Base-by-base conservation (phyloP, 2,113 vertebrate species). In the Amphiprion ocellaris region DNA sequence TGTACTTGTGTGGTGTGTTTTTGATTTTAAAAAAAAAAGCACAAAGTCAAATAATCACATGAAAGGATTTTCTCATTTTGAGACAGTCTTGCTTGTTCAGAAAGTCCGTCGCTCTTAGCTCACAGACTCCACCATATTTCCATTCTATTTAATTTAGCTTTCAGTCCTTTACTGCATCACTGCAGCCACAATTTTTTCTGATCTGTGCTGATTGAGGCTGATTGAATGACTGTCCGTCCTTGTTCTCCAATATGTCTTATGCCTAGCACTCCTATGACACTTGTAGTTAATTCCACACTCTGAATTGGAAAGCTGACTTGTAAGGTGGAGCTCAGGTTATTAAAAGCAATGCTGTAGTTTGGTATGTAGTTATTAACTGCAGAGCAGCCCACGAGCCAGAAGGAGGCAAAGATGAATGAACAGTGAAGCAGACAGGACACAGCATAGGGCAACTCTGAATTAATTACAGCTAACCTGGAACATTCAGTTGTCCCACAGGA, bases 381-480 rank as follows among this genome's bases (percentile, higher is more conserved):
- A 69, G 63, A 74, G 60, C 55, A 69, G 67, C 52, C 59, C 8
- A 46, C 46, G 64, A 54, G 64, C 47, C 60, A 74, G 72, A 63
- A 50, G 69, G 53, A 73, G 72, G 81, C 62, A 78, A 41, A 79
- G 61, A 87, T 66, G 62, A 70, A 82, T 74, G 60, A 68, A 73
- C 23, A 52, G 26, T 9, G 21, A 72, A 19, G 53, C 58, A 67
- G 71, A 50, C 17, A 39, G 58, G 68, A 26, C 47, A 71, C 33
- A 33, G 33, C 33, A 33, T 33, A 33, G 33, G 33, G 5, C 33
- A 33, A 33, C 33, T 33, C 5, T 33, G 33, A 33, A 33, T 70
- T 82, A 80, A 88, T 90, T 83, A 88, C 58, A 47, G 65, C 56
- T 82, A 80, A 83, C 84, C 86, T 86, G 83, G 67, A 84, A 54